Conservation (phyloP, 2,888 invertebrate species). For the Scaeva pyrastri region DNA sequence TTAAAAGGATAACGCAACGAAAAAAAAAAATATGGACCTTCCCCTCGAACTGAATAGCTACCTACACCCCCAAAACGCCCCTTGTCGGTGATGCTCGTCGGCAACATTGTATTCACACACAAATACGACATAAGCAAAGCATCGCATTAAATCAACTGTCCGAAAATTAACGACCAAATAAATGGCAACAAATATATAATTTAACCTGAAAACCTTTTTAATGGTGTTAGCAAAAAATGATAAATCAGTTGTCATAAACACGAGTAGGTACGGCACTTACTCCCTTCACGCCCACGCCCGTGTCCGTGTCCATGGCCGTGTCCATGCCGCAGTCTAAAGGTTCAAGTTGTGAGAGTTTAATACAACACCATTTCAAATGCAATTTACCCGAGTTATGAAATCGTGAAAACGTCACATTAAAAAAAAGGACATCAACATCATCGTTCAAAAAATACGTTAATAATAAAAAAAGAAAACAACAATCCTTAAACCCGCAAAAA, state of each 20-base stretch:
- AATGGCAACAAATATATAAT: slow-evolving; percentile 47
- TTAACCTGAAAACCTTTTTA: slow-evolving; percentile 45
- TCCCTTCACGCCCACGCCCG: not conserved
- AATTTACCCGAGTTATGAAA: slow-evolving; percentile 64
- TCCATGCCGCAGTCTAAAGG: slow-evolving; percentile 29
- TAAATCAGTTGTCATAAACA: slow-evolving; percentile 69
- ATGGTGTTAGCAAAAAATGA: slow-evolving; percentile 42
- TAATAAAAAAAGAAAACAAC: not conserved
- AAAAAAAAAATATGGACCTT: not conserved
- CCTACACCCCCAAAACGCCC: not conserved
- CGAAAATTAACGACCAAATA: slow-evolving; percentile 72
- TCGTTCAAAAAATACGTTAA: slow-evolving; percentile 5
- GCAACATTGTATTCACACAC: slow-evolving; percentile 30
- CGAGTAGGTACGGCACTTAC: slow-evolving; percentile 35
- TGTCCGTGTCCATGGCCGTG: not conserved
- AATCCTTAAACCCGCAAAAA: slow-evolving; percentile 12
- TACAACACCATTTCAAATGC: slow-evolving; percentile 62
- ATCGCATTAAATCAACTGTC: slow-evolving; percentile 74
- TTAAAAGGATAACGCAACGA: not conserved
- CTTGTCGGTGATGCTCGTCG: too few relatives aligned
- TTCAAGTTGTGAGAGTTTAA: slow-evolving; percentile 35
- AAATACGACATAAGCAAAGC: slow-evolving; percentile 71
- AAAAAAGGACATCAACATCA: slow-evolving; percentile 25
- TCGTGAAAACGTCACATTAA: slow-evolving; percentile 33
- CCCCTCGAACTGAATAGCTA: not conserved